Percentiles rank a stretch among this genome's conserved stretches.
These are phyloP conservation scores for Xenopus borealis DNA, from an alignment of 2,113 vertebrate genomes.

Conservation along the genomic window DNA sequence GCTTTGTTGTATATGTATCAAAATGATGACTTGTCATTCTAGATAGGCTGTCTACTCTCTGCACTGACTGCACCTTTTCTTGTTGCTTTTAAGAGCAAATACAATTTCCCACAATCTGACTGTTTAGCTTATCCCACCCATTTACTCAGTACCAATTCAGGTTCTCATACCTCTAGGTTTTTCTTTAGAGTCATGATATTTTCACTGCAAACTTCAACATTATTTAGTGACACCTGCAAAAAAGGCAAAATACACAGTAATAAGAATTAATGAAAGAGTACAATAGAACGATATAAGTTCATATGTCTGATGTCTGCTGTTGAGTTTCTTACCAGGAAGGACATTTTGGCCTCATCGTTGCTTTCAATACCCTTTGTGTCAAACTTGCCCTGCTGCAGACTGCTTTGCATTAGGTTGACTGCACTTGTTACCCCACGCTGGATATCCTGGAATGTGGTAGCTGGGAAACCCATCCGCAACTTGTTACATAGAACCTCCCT, in stretches of 20 bases:
- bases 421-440: constrained; percentile 97
- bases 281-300: too few relatives aligned
- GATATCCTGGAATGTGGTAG: constrained; percentile 92
- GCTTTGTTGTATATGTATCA: too few relatives aligned
- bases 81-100: too few relatives aligned
- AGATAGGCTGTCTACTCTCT: too few relatives aligned
- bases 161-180: constrained; percentile 81
- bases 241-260: neutral
- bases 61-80: too few relatives aligned
- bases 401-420: constrained; percentile 96
- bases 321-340: constrained; percentile 81
- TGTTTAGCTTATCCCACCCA: too few relatives aligned
- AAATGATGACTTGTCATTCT: too few relatives aligned
- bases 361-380: constrained; percentile 95
- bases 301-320: neutral
- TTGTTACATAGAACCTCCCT: constrained; percentile 92
- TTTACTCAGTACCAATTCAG: too few relatives aligned
- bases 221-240: constrained; percentile 89
- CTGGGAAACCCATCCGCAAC: constrained; percentile 88
- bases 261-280: neutral
- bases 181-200: constrained; percentile 95
- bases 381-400: constrained; percentile 95
- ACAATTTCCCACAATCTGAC: too few relatives aligned
- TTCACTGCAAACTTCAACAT: constrained; percentile 92
- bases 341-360: constrained; percentile 85